Base-by-base conservation (phyloP, 2,888 invertebrate species). In the Cryptus viduatorius region DNA sequence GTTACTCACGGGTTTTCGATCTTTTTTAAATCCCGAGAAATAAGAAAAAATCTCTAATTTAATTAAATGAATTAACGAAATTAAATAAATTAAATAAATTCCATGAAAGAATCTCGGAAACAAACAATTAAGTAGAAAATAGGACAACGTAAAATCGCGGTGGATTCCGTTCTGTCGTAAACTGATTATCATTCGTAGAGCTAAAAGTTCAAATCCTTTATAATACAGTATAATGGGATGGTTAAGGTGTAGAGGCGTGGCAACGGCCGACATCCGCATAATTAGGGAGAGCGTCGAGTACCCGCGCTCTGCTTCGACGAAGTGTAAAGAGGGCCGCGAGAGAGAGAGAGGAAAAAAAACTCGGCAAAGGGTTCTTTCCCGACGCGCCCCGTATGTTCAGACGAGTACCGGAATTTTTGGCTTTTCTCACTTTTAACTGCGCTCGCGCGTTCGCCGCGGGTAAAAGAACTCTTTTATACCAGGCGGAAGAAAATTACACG, bases 401-500 rank as follows among this genome's bases (percentile, higher is more conserved):
- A 77, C 48, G 71, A 72, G 31, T 42, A 48, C 56, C 69, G 78
- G 72, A 78, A 82, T 78, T 82, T 78, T 56, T 48, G 69, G 59
- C 82, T 78, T 78, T 73, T 73, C 73, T 73, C 61, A 73, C 73
- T 73, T 59, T 67, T 48, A 71, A 73, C 77, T 69, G 48, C 65
- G 50, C 50, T n/a, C 64, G 79, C 61, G 65, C 65, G 68, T 67
- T 50, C 46, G 50, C 37, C 67, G 68, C 56, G 65, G 50, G 16
- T 16, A 59, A 67, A 48, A 31, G 48, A 59, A 72, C 46, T 65
- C 31, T 67, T 67, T 85, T 83, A 86, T 84, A 75, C 86, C 82
- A 83, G 64, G 37, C 37, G 69, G 87, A 89, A 87, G 87, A 80
- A 88, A 90, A 90, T 91, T 90, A 89, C 89, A 89, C 89, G 88